These are phyloP conservation scores for Centrocercus urophasianus DNA, from an alignment of 2,113 vertebrate species.

Conservation along the genomic window DNA sequence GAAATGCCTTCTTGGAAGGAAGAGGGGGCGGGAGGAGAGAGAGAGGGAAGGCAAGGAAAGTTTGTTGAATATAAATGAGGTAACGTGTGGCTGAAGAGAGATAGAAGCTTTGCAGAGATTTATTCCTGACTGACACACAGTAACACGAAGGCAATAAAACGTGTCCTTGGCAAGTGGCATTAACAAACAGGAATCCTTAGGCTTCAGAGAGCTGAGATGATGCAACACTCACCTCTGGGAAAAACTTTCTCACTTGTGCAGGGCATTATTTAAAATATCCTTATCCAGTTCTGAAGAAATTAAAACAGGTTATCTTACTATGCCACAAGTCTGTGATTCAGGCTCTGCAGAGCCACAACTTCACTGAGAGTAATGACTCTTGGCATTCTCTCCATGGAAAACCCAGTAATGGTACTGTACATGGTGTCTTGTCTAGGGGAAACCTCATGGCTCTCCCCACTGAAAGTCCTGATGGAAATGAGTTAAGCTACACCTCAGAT, in stretches of 20 bases:
- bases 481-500: not conserved
- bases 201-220: not conserved
- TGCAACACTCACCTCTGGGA: conserved; percentile 2
- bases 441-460: not conserved
- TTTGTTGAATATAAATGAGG: conserved; percentile 82
- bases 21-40: conserved; percentile 62
- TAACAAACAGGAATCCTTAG: conserved; percentile 49
- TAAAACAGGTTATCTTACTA: not conserved
- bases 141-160: conserved; percentile 70
- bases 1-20: conserved; percentile 79
- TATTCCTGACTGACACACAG: conserved; percentile 73
- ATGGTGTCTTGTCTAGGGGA: not conserved
- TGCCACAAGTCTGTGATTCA: not conserved
- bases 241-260: not conserved
- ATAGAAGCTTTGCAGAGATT: conserved; percentile 72
- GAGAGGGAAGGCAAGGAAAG: conserved; percentile 61
- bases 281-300: not conserved
- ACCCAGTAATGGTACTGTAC: not conserved
- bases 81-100: conserved; percentile 69
- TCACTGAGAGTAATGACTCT: not conserved
- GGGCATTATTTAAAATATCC: not conserved
- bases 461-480: not conserved
- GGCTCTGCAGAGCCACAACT: not conserved
- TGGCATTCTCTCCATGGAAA: not conserved
- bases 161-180: conserved; percentile 69